Evolutionary conservation across 2,113 vertebrate genomes (phyloP).

Genomic region (Heptranchias perlo): DNA sequence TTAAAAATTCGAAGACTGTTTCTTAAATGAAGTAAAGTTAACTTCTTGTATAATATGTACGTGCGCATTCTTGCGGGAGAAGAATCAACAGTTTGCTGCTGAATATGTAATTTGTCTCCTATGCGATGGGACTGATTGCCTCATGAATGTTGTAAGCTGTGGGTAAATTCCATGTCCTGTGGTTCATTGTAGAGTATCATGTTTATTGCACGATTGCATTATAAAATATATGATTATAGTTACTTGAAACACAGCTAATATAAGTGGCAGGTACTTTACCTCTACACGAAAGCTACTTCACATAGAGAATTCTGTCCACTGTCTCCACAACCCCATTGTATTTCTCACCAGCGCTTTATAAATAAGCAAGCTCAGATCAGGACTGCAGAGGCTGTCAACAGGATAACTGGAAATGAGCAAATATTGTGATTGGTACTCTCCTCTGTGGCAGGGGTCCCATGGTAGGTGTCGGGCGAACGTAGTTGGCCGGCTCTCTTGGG

Average conservation of each 20-base stretch:
- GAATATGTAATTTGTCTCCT: not conserved
- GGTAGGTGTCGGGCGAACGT: not conserved
- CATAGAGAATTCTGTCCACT: not conserved
- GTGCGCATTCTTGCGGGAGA: not conserved
- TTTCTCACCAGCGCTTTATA: not conserved
- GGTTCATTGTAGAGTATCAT: not conserved
- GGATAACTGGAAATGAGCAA: not conserved
- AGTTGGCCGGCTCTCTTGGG: not conserved
- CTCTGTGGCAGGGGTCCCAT: not conserved
- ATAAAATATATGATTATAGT: not conserved
- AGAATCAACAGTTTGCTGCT: not conserved
- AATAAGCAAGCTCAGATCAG: not conserved
- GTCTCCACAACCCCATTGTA: not conserved
- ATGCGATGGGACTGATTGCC: not conserved
- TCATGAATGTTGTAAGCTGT: not conserved
- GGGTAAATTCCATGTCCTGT: not conserved
- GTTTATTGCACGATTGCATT: not conserved
- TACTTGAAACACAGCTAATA: not conserved
- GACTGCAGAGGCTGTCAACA: not conserved
- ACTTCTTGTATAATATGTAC: not conserved
- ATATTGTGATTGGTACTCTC: not conserved
- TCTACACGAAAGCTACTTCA: not conserved
- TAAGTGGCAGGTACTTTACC: not conserved
- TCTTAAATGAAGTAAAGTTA: not conserved
- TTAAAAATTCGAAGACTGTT: constrained; percentile 55